Evolutionary conservation across 1,140 invertebrate genomes (phyloP), one percentile per base, ranked within the genome.

Genomic region (Drosophila malerkotliana): DNA sequence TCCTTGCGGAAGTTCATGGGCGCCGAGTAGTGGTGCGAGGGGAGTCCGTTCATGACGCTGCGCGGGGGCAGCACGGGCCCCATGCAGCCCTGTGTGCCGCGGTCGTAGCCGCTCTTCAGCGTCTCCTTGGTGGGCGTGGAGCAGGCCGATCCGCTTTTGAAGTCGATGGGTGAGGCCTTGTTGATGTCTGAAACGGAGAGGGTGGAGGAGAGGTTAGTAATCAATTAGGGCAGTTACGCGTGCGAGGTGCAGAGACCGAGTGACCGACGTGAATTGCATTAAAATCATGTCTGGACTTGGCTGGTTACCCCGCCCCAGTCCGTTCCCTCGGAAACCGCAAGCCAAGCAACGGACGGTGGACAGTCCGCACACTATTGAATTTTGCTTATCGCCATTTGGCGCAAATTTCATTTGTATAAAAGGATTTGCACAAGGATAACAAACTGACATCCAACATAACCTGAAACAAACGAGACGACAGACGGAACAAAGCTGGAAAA

Each of bases 131-230:
- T 92, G 68, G 91, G 91, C 74, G 91, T 92, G 72, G 91, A 92
- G 71, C 91, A 92, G 71, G 91, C 91, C 44, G 91, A 92, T 56
- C 90, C 91, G 76, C 91, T 91, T 92, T 97, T 97, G 93, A 97
- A 97, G 92, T 97, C 96, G 93, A 97, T 95, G 90, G 96, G 95
- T 79, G 95, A 94, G 94, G 96, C 97, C 93, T 97, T 97, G 92
- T 96, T 95, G 91, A 96, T 96, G 93, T 97, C 96, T 95, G 94
- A 89, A 71, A 72, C 7, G 45, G 4, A 15, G 26, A 62, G 6
- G 44, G 26, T 44, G 3, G 30, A 6, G 24, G 10, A 10, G 5
- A 21, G 15, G 37, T 75, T 69, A 73, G 69, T 67, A 51, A 57
- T 51, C 21, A 49, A 60, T 64, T 47, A 44, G 39, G 30, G 6